Evolutionary conservation across 2,888 invertebrate genomes (phyloP), one percentile per base, ranked within the genome.

Genomic region (Xanthorhoe spadicearia): DNA sequence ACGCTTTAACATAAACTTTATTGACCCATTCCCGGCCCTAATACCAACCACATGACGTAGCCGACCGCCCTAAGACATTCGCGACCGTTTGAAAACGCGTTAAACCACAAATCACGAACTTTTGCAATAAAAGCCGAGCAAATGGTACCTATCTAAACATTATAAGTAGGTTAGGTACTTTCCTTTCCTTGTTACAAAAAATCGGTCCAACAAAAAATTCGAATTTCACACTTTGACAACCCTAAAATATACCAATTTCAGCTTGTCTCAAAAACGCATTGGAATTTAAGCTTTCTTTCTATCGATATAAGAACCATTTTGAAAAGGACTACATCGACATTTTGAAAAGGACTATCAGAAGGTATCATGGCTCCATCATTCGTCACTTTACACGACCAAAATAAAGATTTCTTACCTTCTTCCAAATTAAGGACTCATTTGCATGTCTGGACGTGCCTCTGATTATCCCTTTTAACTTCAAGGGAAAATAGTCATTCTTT

Each of bases 301-400:
- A 7, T 15, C 15, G 1, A 0, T 1, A 0, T 15, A 17, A 17
- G 38, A 43, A 7, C 6, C 15, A 17, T 17, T 48, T 17, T 48
- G 6, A 15, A 48, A 48, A 48, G 4, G 23, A 4, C 23, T 48
- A 7, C 7, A 8, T 1, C 15, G 0, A 15, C 8, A 48, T 48
- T 17, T n/a, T n/a, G n/a, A 7, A 48, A 28, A 13, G 23, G 9
- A 9, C 7, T 15, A 66, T 61, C 52, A 58, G 38, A 62, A 58
- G 64, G 67, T 13, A 65, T 64, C 54, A 38, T 54, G 63, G 63
- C 63, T 50, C 52, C 51, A 38, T 49, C 56, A 65, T 61, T 61
- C 61, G 63, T 66, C 66, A 66, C 35, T 64, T 57, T 63, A 63
- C 58, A 61, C 57, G 65, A 65, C 62, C 67, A 58, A 69, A 61